phyloP scores from a whole-genome alignment of 2,888 invertebrate species.

The Diplolepis rosae region DNA sequence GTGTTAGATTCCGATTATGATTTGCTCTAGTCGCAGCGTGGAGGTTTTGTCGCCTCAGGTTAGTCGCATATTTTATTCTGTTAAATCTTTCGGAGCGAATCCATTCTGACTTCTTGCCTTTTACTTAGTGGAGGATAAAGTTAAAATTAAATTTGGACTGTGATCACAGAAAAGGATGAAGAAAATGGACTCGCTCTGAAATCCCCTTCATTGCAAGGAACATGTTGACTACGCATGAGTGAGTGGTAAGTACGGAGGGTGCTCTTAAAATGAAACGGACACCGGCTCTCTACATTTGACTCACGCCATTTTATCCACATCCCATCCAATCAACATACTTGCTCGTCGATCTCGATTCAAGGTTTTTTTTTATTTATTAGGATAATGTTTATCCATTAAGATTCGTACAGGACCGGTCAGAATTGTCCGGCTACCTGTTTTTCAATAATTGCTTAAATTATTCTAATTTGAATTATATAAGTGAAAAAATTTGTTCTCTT shows the following conservation, averaged over 20 bases:
- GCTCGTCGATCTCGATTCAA: background rate
- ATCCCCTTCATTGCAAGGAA: slow-evolving; percentile 67
- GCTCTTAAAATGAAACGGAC: slow-evolving; percentile 57
- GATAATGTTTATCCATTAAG: background rate
- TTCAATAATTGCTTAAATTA: too few relatives aligned
- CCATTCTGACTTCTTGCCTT: slow-evolving; percentile 40
- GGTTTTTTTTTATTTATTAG: background rate
- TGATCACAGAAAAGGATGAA: background rate
- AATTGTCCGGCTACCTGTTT: too few relatives aligned
- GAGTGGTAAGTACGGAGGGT: slow-evolving; percentile 72
- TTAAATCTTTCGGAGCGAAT: slow-evolving; percentile 55
- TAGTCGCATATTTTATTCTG: slow-evolving; percentile 69
- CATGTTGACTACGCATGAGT: slow-evolving; percentile 68
- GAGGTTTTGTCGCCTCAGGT: slow-evolving; percentile 70
- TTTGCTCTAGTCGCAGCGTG: slow-evolving; percentile 66
- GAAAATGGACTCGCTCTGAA: slow-evolving; percentile 57
- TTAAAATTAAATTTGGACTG: slow-evolving; percentile 1
- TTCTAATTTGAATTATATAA: too few relatives aligned
- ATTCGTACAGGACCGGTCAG: too few relatives aligned
- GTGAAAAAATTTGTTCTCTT: too few relatives aligned
- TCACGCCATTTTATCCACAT: slow-evolving; percentile 32
- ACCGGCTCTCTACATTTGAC: slow-evolving; percentile 61
- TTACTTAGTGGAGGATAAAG: background rate
- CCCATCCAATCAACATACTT: background rate
- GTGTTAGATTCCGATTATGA: background rate